These are phyloP conservation scores for Automeris io DNA, from an alignment of 2,888 invertebrate species.

Conservation along the genomic window DNA sequence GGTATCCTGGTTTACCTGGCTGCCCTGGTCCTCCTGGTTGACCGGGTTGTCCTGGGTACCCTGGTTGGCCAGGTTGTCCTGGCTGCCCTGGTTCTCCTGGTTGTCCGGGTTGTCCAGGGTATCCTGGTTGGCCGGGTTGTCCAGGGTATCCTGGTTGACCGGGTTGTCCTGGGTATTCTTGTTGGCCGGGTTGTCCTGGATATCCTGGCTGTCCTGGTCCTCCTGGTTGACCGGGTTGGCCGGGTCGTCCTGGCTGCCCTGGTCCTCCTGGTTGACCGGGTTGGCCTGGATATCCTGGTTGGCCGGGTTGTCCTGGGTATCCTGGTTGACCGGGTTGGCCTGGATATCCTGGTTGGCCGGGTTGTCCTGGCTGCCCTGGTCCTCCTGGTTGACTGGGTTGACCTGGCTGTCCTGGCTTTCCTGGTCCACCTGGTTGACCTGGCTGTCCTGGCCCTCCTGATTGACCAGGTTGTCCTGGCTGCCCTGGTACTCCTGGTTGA, in stretches of 20 bases:
- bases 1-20: slow-evolving; percentile 19
- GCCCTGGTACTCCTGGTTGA: slow-evolving; percentile 15
- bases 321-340: slow-evolving; percentile 19
- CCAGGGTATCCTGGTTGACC: slow-evolving; percentile 49
- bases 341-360: slow-evolving; percentile 22
- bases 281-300: slow-evolving; percentile 18
- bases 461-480: slow-evolving; percentile 27
- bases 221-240: slow-evolving; percentile 12
- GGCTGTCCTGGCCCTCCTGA: slow-evolving; percentile 49
- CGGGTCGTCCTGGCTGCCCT: slow-evolving; percentile 19
- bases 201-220: slow-evolving; percentile 21
- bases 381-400: slow-evolving; percentile 24
- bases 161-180: slow-evolving; percentile 44
- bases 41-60: slow-evolving; percentile 17
- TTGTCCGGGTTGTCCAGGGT: slow-evolving; percentile 10
- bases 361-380: slow-evolving; percentile 12
- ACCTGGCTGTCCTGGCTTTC: slow-evolving; percentile 26
- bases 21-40: slow-evolving; percentile 25
- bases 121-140: slow-evolving; percentile 30
- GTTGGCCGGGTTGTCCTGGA: slow-evolving; percentile 30
- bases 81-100: slow-evolving; percentile 18
- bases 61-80: slow-evolving; percentile 19
- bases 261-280: slow-evolving; percentile 21
- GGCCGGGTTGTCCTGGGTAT: slow-evolving; percentile 24
- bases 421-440: slow-evolving; percentile 48